Base-by-base conservation (phyloP, 2,797 vertebrate genomes). In the Microctenopoma steveboyesi region DNA sequence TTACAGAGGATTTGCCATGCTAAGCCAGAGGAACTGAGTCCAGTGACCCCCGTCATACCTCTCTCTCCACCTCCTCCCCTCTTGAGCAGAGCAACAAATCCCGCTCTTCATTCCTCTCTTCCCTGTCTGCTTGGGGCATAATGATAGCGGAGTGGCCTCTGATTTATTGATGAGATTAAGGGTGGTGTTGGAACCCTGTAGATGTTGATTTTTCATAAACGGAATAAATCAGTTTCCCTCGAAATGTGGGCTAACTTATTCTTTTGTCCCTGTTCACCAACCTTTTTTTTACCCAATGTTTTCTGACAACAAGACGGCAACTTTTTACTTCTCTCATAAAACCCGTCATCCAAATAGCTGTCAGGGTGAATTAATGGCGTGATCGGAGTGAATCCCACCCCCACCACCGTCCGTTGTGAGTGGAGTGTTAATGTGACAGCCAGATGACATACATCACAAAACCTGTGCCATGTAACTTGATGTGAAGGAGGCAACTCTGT, bases 1-100 rank as follows among this genome's bases (percentile, higher is more conserved):
- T 94, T 94, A 94, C 66, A 73, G 80, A 89, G 93, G 93, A 94
- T 94, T 94, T 93, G 72, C 86, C 43, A 47, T 68, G 71, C 83
- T 93, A 94, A 94, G 82, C 91, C 83, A 77, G 54, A 80, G 80
- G 74, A 89, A 90, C 88, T 70, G 71, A 78, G 74, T 86, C 86
- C 64, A 82, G 56, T 91, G 84, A 91, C 89, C 85, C 82, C 49
- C 39, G 4, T 59, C 64, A 28, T 73, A 63, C 73, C 74, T 78
- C 75, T 60, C 73, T 73, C 72, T 78, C 73, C 64, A 63, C 72
- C 73, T 78, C 75, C 62, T 74, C 72, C 70, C 77, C 73, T 63
- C 54, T 68, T 46, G 47, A 77, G 45, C 64, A 52, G 14, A 68
- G 33, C 74, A 79, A 55, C 76, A 77, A 74, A 54, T 82, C 50